phyloP scores from a whole-genome alignment of 35 echinoderm and acorn worm genomes.

The Hemicentrotus pulcherrimus region DNA sequence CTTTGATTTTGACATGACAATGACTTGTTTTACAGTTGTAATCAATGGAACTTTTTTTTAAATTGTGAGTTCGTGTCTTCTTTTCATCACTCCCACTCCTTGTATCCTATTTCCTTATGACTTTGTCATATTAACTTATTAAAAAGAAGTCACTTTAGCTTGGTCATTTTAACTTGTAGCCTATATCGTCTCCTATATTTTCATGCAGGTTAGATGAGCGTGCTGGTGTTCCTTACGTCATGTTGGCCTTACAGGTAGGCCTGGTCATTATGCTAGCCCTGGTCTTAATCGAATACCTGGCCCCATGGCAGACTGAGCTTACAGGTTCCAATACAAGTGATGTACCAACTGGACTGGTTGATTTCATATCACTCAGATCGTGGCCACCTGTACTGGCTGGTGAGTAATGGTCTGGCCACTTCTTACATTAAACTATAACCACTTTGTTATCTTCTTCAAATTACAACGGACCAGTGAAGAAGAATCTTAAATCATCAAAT shows the following conservation, averaged over 20 bases:
- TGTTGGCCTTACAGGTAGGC: constrained; percentile 50
- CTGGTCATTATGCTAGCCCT: constrained; percentile 26
- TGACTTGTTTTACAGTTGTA: no score
- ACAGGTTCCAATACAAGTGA: constrained; percentile 34
- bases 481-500: neutral
- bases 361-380: constrained; percentile 34
- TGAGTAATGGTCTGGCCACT: neutral
- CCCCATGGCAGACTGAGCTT: constrained; percentile 71
- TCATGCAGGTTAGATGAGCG: constrained; percentile 62
- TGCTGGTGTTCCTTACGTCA: constrained; percentile 22
- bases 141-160: no score
- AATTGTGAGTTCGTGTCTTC: no score
- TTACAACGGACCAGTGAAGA: neutral
- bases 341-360: neutral
- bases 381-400: constrained; percentile 75
- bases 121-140: no score
- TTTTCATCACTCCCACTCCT: no score
- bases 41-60: no score
- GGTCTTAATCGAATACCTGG: constrained; percentile 47
- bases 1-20: no score
- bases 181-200: neutral
- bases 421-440: neutral
- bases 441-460: neutral
- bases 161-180: no score
- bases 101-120: no score